phyloP scores from a whole-genome alignment of 1,140 invertebrate species.

The Daktulosphaira vitifoliae region DNA sequence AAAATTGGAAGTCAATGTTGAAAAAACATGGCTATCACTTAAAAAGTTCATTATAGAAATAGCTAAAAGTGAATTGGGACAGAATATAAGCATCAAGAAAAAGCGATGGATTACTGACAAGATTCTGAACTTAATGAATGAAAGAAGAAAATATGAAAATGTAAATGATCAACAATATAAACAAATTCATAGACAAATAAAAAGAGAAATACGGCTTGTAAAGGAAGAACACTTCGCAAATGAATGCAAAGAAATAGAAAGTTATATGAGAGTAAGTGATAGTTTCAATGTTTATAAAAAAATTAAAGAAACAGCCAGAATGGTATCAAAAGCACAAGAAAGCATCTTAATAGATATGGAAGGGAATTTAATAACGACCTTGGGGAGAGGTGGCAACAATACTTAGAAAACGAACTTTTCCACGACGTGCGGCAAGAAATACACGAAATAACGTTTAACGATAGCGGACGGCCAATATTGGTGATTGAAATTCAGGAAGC shows the following conservation, averaged over 20 bases:
- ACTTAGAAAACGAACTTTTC: constrained; percentile 27
- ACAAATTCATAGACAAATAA: constrained; percentile 25
- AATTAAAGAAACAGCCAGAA: constrained; percentile 34
- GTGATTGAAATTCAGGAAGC: not conserved
- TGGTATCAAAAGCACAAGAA: constrained; percentile 1
- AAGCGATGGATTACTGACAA: constrained; percentile 37
- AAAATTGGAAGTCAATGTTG: constrained; percentile 19
- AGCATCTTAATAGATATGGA: constrained; percentile 15
- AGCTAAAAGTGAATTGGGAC: constrained; percentile 7
- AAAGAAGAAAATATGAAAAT: constrained; percentile 38
- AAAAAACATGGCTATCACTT: constrained; percentile 15
- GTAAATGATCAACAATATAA: constrained; percentile 21
- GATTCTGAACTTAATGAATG: constrained; percentile 35
- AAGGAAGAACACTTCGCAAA: constrained; percentile 22
- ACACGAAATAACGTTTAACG: not conserved
- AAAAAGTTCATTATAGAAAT: constrained; percentile 19
- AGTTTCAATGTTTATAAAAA: constrained; percentile 35
- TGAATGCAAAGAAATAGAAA: constrained; percentile 35
- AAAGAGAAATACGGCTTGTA: constrained; percentile 19
- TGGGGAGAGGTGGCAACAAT: constrained; percentile 35
- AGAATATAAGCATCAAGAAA: constrained; percentile 13
- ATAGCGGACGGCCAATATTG: not conserved
- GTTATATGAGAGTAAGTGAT: constrained; percentile 29
- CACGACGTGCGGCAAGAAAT: not conserved
- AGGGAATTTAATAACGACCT: constrained; percentile 31